phyloP scores from a whole-genome alignment of 2,888 invertebrate species.

The Pachliopta kotzebuea region DNA sequence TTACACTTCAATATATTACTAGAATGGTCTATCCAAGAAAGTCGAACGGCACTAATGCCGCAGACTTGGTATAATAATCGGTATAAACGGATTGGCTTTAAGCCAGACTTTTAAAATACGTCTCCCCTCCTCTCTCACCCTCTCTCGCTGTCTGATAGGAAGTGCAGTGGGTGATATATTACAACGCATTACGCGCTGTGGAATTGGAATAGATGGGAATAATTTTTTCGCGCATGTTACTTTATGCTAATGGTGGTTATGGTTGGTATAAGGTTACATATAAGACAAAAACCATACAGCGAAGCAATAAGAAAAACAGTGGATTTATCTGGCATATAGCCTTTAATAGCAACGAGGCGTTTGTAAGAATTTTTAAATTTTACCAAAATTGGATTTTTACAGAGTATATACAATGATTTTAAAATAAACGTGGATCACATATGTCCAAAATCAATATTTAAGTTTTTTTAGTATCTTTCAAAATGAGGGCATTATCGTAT shows the following conservation, averaged over 20 bases:
- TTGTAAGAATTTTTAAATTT: too few relatives aligned
- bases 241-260: neutral
- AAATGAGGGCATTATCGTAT: too few relatives aligned
- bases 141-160: constrained; percentile 14
- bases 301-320: too few relatives aligned
- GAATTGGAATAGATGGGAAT: constrained; percentile 6
- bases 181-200: constrained; percentile 22
- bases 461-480: too few relatives aligned
- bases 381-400: too few relatives aligned
- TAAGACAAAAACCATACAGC: too few relatives aligned
- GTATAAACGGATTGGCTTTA: constrained; percentile 26
- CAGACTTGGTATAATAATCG: constrained; percentile 29
- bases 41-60: constrained; percentile 28
- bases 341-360: too few relatives aligned
- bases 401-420: too few relatives aligned
- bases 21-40: constrained; percentile 25
- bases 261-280: too few relatives aligned
- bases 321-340: too few relatives aligned
- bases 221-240: constrained; percentile 2
- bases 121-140: constrained; percentile 4
- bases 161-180: constrained; percentile 25
- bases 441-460: too few relatives aligned
- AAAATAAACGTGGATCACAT: too few relatives aligned
- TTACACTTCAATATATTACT: constrained; percentile 26
- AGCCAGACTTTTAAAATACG: constrained; percentile 26